Base-by-base conservation (phyloP, 23 tunicate species). In the Ciona savignyi region DNA sequence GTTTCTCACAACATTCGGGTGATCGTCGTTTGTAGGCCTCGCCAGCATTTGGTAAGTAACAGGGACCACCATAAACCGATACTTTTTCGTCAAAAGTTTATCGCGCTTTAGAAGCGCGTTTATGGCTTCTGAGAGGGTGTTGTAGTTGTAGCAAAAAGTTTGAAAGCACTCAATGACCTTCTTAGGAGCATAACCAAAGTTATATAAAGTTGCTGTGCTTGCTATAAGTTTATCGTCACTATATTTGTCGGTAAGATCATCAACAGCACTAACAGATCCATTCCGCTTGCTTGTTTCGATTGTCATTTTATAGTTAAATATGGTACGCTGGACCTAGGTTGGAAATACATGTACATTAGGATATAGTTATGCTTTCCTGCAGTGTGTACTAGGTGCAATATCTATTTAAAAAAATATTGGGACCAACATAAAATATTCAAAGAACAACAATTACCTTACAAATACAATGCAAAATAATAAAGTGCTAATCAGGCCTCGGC, bases 11-110 rank as follows among this genome's bases (percentile, higher is more conserved):
- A 0, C 31, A 6, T 27, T 23, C 24, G 82, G 82, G 0, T 65
- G 24, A 80, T 91, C 97, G 28, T 74, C 33, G 0, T 33, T 32
- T 34, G 97, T 91, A 27, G 97, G 97, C 35, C 66, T 71, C 2
- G 86, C 97, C 35, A 91, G 72, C 97, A 91, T 84, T 77, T 91
- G 97, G 65, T 84, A 85, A 28, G 81, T 65, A 21, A 91, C 91
- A 21, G 93, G 77, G 21, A 78, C 27, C 0, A 74, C 25, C 29
- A 75, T 80, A 60, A 91, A 91, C 3, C 83, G 67, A 72, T 91
- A 91, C 77, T 91, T 91, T 1, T 49, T 62, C 0, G 63, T 85
- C 34, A 91, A 63, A 23, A 80, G 66, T 60, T 65, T 65, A 23
- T 91, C 97, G 30, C 86, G 63, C 70, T 75, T 23, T 32, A 91